These are phyloP conservation scores for Malurus melanocephalus DNA, from an alignment of 2,113 vertebrate species.

Conservation along the genomic window DNA sequence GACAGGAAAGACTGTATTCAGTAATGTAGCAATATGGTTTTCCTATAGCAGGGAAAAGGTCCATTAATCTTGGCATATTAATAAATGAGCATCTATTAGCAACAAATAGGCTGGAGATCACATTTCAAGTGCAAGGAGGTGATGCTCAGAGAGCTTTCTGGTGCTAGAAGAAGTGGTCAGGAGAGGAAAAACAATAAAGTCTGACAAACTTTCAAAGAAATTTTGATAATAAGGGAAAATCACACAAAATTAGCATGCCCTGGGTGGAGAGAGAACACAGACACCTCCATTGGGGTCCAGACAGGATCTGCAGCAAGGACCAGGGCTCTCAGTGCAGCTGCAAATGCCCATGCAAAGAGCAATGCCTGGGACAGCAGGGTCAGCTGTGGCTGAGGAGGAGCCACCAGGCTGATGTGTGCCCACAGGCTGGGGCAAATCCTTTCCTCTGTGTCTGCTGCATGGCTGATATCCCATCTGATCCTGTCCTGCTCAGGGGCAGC, in stretches of 20 bases:
- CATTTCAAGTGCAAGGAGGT: background rate
- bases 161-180: background rate
- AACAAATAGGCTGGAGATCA: background rate
- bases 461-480: background rate
- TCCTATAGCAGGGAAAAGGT: background rate
- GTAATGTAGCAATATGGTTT: slow-evolving; percentile 1
- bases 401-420: background rate
- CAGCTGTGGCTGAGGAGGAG: background rate
- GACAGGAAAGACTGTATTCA: background rate
- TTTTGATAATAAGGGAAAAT: background rate
- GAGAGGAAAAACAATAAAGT: background rate
- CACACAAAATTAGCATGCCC: background rate
- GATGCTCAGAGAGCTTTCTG: background rate
- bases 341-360: background rate
- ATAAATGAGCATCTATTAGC: slow-evolving; percentile 4
- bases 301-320: background rate
- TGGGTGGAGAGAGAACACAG: background rate
- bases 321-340: background rate
- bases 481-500: background rate
- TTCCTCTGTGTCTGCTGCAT: background rate
- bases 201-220: background rate
- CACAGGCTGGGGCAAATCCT: background rate
- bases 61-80: slow-evolving; percentile 21
- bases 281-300: background rate
- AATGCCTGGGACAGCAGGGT: background rate